Evolutionary conservation across 1,140 invertebrate species (phyloP), one percentile per base, ranked within the genome.

Genomic region (Vanessa atalanta): DNA sequence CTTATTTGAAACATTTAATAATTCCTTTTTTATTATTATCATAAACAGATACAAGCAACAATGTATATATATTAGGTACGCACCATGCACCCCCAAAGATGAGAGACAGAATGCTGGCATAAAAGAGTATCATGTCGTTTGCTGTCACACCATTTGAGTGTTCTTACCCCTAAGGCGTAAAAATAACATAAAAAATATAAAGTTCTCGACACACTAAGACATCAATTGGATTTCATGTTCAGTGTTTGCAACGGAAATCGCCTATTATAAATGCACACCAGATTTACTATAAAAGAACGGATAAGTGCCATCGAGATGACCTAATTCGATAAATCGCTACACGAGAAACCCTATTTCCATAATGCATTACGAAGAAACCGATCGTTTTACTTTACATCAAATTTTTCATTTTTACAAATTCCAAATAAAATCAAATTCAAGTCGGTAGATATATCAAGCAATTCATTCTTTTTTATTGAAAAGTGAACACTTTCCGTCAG

Each of bases 311-410:
- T 57, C 50, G 5, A 50, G 50, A 53, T 55, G 65, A 67, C 50
- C 65, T 55, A 67, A 55, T 67, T 67, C 50, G 65, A 67, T 67
- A 55, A 55, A 55, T 67, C 43, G 37, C 31, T 16, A 67, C 9
- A 51, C 23, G 47, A n/a, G 26, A 53, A 65, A 12, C n/a, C 26
- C 51, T 26, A 67, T 53, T 67, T 53, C 65, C 50, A 67, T 67
- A 67, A 67, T 67, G n/a, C 53, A 23, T 57, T 57, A 57, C 53
- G 1, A 11, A 57, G 5, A 57, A 57, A 13, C 3, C 11, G 6
- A 23, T 23, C 53, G 53, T 26, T 23, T 9, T 9, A 12, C 23
- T 13, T 11, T 57, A 57, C 50, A 51, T 51, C 7, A 23, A 55
- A 55, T 2, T 9, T 23, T 20, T 50, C 8, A 4, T 51, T 5